phyloP scores from a whole-genome alignment of 1,140 invertebrate genomes.

The Pogonus chalceus region DNA sequence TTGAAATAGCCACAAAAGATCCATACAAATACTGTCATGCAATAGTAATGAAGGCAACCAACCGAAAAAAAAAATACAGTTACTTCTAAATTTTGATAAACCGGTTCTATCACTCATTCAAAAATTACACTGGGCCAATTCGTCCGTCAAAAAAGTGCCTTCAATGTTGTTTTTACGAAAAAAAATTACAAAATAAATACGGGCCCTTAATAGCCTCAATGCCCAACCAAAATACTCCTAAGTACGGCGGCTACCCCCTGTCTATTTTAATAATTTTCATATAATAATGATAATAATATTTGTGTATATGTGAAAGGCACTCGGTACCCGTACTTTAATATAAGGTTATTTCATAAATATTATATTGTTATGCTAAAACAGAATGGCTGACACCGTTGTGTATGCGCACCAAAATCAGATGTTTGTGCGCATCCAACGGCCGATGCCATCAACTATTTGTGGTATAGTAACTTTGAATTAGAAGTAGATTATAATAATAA shows the following conservation, averaged over 20 bases:
- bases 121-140: slow-evolving; percentile 66
- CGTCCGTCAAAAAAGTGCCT: slow-evolving; percentile 82
- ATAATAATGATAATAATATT: slow-evolving; percentile 15
- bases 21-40: slow-evolving; percentile 48
- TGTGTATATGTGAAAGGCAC: slow-evolving; percentile 13
- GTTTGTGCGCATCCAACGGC: slow-evolving; percentile 19
- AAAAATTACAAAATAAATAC: slow-evolving; percentile 57
- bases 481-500: slow-evolving; percentile 32
- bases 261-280: slow-evolving; percentile 20
- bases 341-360: slow-evolving; percentile 40
- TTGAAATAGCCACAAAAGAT: slow-evolving; percentile 54
- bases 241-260: slow-evolving; percentile 39
- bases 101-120: slow-evolving; percentile 42
- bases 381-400: slow-evolving; percentile 22
- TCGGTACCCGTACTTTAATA: slow-evolving; percentile 19
- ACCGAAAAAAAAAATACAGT: slow-evolving; percentile 38
- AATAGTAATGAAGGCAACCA: slow-evolving; percentile 46
- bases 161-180: slow-evolving; percentile 74
- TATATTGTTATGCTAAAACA: slow-evolving; percentile 36
- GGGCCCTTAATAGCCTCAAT: slow-evolving; percentile 72
- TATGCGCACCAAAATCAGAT: slow-evolving; percentile 8
- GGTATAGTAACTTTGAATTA: slow-evolving; percentile 39
- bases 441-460: slow-evolving; percentile 30
- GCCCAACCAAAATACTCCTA: slow-evolving; percentile 53
- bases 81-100: slow-evolving; percentile 55